These are phyloP conservation scores for Pocillopora damicornis DNA, from an alignment of 64 coral and sea anemone genomes.

Conservation along the genomic window DNA sequence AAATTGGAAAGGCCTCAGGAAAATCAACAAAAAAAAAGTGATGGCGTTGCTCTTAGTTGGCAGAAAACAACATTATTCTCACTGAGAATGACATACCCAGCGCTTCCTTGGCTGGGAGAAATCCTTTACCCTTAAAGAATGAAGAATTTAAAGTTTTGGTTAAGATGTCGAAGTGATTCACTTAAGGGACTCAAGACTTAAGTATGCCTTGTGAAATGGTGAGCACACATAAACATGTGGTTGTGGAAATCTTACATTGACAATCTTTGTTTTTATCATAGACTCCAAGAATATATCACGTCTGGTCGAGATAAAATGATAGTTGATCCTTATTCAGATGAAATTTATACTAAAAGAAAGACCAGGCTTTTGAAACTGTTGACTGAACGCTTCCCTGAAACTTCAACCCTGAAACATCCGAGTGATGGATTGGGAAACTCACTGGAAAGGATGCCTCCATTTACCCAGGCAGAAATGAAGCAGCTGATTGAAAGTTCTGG, in stretches of 20 bases:
- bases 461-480: conserved; percentile 26
- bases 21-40: background rate
- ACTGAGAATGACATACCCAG: conserved; percentile 6
- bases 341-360: conserved; percentile 36
- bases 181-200: background rate
- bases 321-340: conserved; percentile 52
- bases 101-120: background rate
- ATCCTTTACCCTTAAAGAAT: background rate
- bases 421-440: conserved; percentile 28
- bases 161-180: background rate
- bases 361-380: no score
- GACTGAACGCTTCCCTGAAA: no score
- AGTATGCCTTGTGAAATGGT: background rate
- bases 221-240: background rate
- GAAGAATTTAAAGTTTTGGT: conserved; percentile 9
- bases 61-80: background rate
- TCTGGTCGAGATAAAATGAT: conserved; percentile 43
- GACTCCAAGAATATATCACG: conserved; percentile 46
- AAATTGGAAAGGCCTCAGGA: background rate
- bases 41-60: no score
- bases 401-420: conserved; percentile 9
- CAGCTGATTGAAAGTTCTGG: conserved; percentile 32
- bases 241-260: conserved; percentile 4
- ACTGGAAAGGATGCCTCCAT: conserved; percentile 36
- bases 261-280: conserved; percentile 26